Conservation (phyloP, 92 coral and sea anemone genomes). For the Umimayanthus kanabou region DNA sequence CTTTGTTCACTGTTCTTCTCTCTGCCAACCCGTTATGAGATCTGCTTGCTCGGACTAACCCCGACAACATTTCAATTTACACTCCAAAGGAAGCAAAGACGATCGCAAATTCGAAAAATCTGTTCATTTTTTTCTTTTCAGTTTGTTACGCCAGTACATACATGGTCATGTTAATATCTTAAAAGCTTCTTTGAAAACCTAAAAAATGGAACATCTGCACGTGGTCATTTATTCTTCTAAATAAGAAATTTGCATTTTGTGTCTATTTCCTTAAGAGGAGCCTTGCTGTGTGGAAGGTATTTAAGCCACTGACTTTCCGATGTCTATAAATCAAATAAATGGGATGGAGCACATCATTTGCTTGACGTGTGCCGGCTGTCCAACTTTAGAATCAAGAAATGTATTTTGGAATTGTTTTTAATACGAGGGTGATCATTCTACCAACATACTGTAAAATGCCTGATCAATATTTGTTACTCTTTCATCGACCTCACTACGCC, state of each 20-base stretch:
- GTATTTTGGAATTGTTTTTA: neutral
- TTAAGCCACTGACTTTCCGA: neutral
- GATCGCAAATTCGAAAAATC: neutral
- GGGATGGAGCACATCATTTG: too few relatives aligned
- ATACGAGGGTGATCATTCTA: neutral
- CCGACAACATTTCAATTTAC: neutral
- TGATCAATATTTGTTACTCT: neutral
- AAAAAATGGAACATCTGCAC: neutral
- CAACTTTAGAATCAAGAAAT: neutral
- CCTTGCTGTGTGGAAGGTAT: neutral
- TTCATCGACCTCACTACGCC: neutral
- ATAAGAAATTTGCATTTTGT: neutral
- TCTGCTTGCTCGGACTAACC: neutral
- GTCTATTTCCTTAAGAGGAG: neutral
- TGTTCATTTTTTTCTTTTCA: neutral
- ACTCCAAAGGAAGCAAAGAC: neutral
- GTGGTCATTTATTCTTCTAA: too few relatives aligned
- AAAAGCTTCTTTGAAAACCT: too few relatives aligned
- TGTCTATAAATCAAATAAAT: too few relatives aligned
- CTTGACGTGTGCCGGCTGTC: neutral
- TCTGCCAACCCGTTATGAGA: conserved; percentile 15
- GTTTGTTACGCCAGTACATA: too few relatives aligned
- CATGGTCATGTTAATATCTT: too few relatives aligned
- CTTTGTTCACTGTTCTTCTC: neutral
- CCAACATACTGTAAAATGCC: neutral